phyloP scores from a whole-genome alignment of 2,888 invertebrate genomes.

The Yponomeuta cagnagella region DNA sequence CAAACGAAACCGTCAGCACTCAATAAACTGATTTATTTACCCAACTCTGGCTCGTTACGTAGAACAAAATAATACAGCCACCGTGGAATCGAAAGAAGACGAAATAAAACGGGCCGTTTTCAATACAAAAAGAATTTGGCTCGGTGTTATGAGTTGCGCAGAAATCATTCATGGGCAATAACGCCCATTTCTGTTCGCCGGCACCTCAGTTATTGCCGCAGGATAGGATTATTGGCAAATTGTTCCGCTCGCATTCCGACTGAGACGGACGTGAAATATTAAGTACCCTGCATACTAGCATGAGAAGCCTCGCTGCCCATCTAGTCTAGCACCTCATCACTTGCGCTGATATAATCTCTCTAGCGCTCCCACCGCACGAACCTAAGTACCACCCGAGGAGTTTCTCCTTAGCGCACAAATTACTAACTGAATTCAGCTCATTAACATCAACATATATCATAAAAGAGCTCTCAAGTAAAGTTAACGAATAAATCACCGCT shows the following conservation, averaged over 20 bases:
- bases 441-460: conserved; percentile 10
- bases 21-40: conserved; percentile 54
- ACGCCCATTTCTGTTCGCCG: conserved; percentile 61
- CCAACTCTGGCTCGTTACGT: conserved; percentile 28
- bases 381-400: not conserved
- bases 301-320: not conserved
- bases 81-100: conserved; percentile 25
- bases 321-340: not conserved
- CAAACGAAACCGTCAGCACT: conserved; percentile 24
- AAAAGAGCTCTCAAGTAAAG: conserved; percentile 7
- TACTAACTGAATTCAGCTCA: not conserved
- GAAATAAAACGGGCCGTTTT: conserved; percentile 32
- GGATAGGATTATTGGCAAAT: conserved; percentile 72
- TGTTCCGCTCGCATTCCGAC: conserved; percentile 67
- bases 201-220: conserved; percentile 64
- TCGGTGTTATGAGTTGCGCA: conserved; percentile 28
- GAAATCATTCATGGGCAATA: conserved; percentile 67
- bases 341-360: conserved; percentile 3
- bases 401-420: not conserved
- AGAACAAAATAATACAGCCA: not conserved
- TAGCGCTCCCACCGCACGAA: not conserved
- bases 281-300: conserved; percentile 34
- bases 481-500: conserved; percentile 12
- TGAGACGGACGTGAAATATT: conserved; percentile 65
- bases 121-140: conserved; percentile 45